Evolutionary conservation across 2,797 vertebrate genomes (phyloP).

Genomic region (Falco naumanni): DNA sequence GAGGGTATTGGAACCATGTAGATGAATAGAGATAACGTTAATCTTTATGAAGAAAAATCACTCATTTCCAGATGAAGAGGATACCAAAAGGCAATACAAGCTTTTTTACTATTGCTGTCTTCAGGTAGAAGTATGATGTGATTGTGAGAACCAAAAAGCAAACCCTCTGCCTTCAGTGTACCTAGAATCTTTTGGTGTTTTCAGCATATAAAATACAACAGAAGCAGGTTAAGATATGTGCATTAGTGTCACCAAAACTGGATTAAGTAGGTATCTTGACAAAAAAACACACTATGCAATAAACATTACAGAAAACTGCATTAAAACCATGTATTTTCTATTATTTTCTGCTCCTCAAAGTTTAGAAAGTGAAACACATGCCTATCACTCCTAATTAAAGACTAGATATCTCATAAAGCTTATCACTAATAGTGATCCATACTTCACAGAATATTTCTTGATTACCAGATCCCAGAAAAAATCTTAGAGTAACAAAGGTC

Average conservation of each 20-base stretch:
- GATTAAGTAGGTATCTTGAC: background rate
- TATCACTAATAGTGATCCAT: background rate
- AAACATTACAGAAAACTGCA: background rate
- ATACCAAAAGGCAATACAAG: background rate
- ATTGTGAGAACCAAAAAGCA: background rate
- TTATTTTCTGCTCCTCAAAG: background rate
- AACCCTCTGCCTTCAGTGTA: background rate
- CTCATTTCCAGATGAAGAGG: background rate
- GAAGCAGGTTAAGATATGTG: background rate
- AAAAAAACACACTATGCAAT: background rate
- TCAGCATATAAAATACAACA: accelerated
- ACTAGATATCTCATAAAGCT: background rate
- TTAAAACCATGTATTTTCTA: background rate
- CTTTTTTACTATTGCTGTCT: background rate
- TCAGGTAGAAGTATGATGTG: background rate
- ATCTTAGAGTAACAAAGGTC: background rate
- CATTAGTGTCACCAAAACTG: background rate
- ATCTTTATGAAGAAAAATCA: background rate
- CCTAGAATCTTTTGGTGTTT: background rate
- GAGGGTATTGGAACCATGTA: background rate
- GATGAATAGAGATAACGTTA: background rate
- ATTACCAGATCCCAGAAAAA: background rate
- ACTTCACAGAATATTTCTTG: background rate
- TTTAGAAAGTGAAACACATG: background rate
- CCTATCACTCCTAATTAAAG: background rate